Evolutionary conservation across 2,113 vertebrate genomes (phyloP), one percentile per base, ranked within the genome.

Genomic region (Sinocyclocheilus anshuiensis): DNA sequence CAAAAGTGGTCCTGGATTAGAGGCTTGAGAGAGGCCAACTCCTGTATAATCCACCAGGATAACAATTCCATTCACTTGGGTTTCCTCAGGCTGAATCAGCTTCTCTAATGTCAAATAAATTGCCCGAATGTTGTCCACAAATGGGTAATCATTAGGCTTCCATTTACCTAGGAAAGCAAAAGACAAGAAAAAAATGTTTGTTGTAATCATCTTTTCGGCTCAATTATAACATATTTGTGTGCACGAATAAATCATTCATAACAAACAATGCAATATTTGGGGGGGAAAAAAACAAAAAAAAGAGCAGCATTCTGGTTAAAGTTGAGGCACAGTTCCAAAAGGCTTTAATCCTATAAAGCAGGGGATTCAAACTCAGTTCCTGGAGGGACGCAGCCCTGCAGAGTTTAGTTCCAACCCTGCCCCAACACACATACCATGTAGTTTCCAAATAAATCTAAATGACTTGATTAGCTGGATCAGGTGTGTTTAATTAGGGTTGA

Each of bases 61-160:
- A 83, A 99, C 97, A 79, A 99, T 96, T 81, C 98, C 98, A 83
- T 99, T 99, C 90, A 99, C 98, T 90, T 99, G 98, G 9, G 97
- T 98, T 90, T 99, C 97, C 94, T 99, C 98, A 0, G 98, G 95
- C 92, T 98, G 97, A 91, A 99, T 97, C 91, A 99, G 95, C 92
- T 99, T 99, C 94, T 99, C 98, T 92, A 99, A 93, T 0, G 98
- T 99, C 94, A 99, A 94, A 91, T 99, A 99, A 90, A 99, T 94
- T 87, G 97, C 98, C 87, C 98, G 96, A 90, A 99, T 96, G 75
- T 98, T 99, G 93, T 99, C 98, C 0, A 98, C 97, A 92, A 99
- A 98, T 0, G 97, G 97, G 55, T 98, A 99, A 93, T 95, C 95
- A 85, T 96, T 97, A 4, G 97, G 97, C 88, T 95, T 97, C 98